Evolutionary conservation across 2,797 vertebrate genomes (phyloP).

Genomic region (Enteromius mattozi): DNA sequence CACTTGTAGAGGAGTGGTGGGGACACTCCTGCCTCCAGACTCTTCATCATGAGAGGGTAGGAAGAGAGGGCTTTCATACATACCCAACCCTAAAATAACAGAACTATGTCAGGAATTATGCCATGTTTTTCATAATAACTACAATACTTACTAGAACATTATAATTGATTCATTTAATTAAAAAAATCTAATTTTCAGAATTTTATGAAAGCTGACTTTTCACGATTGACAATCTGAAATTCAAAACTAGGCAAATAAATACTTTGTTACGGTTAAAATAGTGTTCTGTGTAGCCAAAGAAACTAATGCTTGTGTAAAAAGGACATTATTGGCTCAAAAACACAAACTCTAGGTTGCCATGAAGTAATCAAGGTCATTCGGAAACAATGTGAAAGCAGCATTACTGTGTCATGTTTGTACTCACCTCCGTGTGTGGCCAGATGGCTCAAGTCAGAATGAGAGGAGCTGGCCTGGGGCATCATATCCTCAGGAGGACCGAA

Average conservation of each 20-base stretch:
- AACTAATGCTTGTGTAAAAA: not conserved
- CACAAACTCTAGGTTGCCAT: not conserved
- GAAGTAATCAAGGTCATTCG: not conserved
- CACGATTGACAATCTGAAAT: not conserved
- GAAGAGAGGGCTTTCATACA: conserved; percentile 97
- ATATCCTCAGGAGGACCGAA: conserved; percentile 96
- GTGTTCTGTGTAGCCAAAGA: not conserved
- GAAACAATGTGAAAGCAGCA: not conserved
- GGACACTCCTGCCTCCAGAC: conserved; percentile 94
- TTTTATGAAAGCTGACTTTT: not conserved
- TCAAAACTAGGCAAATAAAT: not conserved
- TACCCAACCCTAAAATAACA: conserved; percentile 86
- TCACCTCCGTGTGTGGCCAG: conserved; percentile 98
- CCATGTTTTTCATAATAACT: not conserved
- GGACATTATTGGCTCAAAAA: not conserved
- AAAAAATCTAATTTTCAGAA: not conserved
- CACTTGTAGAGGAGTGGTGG: conserved; percentile 94
- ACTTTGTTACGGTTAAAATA: too few relatives aligned
- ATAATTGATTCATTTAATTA: not conserved
- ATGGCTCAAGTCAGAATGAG: conserved; percentile 95
- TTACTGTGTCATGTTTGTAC: not conserved
- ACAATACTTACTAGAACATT: not conserved
- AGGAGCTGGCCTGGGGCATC: conserved; percentile 89
- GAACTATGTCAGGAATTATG: too few relatives aligned
- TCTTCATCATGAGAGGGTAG: conserved; percentile 94